Evolutionary conservation across 2,113 vertebrate species (phyloP).

Genomic region (Oxyruncus cristatus): DNA sequence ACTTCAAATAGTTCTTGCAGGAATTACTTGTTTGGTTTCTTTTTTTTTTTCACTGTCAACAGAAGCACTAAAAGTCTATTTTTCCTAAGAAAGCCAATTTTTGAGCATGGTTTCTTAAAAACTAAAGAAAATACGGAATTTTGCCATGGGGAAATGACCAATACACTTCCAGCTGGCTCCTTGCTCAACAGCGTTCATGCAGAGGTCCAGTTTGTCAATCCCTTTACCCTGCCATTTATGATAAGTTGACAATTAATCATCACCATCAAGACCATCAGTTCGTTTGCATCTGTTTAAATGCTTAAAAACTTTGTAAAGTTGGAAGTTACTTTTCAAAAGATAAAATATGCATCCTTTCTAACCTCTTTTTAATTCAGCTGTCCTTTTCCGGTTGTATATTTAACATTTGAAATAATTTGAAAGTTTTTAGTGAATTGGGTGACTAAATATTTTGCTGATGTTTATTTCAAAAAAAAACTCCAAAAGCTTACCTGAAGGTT

Average conservation of each 20-base stretch:
- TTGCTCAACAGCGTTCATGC: not conserved
- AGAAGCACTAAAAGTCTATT: not conserved
- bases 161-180: not conserved
- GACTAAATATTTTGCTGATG: not conserved
- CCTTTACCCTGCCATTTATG: not conserved
- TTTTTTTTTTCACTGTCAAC: not conserved
- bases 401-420: not conserved
- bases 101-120: not conserved
- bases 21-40: too few species aligned
- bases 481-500: not conserved
- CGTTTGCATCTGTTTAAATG: not conserved
- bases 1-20: not conserved
- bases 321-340: not conserved
- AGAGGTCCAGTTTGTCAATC: not conserved
- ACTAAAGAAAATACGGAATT: not conserved
- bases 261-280: not conserved
- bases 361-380: not conserved
- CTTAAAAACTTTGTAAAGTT: not conserved
- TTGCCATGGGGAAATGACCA: fast-evolving
- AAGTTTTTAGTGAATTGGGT: not conserved
- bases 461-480: not conserved
- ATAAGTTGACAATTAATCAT: not conserved
- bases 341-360: not conserved
- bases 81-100: not conserved
- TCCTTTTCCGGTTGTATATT: not conserved